Evolutionary conservation across 2,113 vertebrate species (phyloP).

Genomic region (Atlantisia rogersi): DNA sequence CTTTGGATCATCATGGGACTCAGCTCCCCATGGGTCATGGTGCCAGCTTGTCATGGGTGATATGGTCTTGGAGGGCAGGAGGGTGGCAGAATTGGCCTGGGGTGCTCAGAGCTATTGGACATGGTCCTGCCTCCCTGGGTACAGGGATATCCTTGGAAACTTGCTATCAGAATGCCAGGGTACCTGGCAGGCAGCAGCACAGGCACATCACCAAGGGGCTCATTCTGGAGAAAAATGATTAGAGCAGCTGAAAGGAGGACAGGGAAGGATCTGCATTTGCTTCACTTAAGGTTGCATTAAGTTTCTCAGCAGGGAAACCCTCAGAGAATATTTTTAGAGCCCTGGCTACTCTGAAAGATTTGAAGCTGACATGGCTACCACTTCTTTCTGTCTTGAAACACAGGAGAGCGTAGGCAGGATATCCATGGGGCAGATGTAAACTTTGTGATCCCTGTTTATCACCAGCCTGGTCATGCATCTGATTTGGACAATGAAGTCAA

Average conservation of each 20-base stretch:
- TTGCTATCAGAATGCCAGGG: not conserved
- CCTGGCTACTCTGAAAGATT: not conserved
- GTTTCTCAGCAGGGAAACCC: not conserved
- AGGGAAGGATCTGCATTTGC: not conserved
- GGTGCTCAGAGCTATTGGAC: accelerated
- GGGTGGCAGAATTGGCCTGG: not conserved
- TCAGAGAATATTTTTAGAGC: not conserved
- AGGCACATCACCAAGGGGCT: not conserved
- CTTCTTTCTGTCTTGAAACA: not conserved
- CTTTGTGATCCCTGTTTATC: not conserved
- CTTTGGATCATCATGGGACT: not conserved
- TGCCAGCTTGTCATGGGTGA: not conserved
- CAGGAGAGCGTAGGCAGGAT: not conserved
- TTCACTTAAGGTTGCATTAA: not conserved
- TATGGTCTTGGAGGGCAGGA: not conserved
- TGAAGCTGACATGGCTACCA: not conserved
- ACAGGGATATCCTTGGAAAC: not conserved
- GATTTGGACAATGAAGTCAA: slow-evolving; percentile 15
- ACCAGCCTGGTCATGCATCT: not conserved
- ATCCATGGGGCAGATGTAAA: not conserved
- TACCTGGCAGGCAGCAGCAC: not conserved
- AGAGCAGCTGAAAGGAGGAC: not conserved
- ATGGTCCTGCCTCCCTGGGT: not conserved
- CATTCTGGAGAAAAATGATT: not conserved
- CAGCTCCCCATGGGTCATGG: accelerated